phyloP scores from a whole-genome alignment of 1,140 invertebrate species.

The Pemphigus obesinymphae region DNA sequence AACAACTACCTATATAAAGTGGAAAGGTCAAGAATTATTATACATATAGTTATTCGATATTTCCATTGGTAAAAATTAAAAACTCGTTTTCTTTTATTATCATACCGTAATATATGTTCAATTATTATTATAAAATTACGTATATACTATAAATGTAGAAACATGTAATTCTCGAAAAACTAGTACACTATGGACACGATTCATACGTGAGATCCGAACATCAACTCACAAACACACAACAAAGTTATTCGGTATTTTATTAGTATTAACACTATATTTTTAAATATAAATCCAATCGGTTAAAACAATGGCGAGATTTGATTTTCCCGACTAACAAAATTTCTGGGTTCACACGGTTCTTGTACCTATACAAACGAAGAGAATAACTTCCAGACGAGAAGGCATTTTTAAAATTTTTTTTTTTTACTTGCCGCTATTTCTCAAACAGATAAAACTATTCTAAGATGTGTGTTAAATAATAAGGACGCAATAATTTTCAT shows the following conservation, averaged over 20 bases:
- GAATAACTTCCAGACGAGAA: constrained; percentile 18
- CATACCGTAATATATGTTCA: no score
- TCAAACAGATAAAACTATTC: not conserved
- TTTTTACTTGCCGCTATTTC: not conserved
- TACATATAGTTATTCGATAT: not conserved
- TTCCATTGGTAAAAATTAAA: not conserved
- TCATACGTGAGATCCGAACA: no score
- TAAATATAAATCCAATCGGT: not conserved
- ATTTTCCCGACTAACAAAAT: not conserved
- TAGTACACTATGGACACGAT: not conserved
- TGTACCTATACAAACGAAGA: not conserved
- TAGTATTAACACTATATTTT: not conserved
- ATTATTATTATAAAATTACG: not conserved
- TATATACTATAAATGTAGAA: not conserved
- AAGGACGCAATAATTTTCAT: constrained; percentile 28
- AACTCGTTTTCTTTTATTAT: not conserved
- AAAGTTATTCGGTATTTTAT: not conserved
- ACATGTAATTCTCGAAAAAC: not conserved
- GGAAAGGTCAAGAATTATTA: not conserved
- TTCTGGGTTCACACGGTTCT: constrained; percentile 15
- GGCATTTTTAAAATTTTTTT: constrained; percentile 16
- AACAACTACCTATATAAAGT: not conserved
- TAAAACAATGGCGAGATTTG: not conserved
- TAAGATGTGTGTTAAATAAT: constrained; percentile 13
- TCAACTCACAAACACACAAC: no score